Evolutionary conservation across 1,140 invertebrate genomes (phyloP).

Genomic region (Cheumatopsyche charites): DNA sequence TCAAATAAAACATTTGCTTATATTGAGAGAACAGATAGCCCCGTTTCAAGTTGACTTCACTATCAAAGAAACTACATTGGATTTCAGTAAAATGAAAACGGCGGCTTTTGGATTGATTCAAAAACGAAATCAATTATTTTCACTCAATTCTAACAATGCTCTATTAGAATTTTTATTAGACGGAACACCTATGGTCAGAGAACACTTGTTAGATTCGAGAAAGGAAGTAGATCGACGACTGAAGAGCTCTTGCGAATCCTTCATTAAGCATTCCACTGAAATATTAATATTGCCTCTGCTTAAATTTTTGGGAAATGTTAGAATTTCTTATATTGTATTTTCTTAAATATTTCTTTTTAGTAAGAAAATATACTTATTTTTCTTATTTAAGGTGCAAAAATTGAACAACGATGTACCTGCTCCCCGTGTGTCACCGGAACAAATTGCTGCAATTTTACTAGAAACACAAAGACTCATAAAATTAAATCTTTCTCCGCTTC

Average conservation of each 20-base stretch:
- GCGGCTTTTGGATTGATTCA: conserved; percentile 87
- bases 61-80: conserved; percentile 88
- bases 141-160: conserved; percentile 87
- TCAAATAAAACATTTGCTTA: conserved; percentile 97
- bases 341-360: conserved; percentile 5
- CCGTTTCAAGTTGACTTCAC: conserved; percentile 98
- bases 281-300: conserved; percentile 76
- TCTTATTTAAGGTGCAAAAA: conserved; percentile 35
- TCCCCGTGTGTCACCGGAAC: conserved; percentile 44
- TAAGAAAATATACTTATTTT: conserved; percentile 33
- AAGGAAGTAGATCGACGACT: conserved; percentile 93
- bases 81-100: conserved; percentile 88
- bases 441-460: conserved; percentile 65
- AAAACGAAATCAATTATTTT: conserved; percentile 85
- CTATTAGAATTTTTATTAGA: conserved; percentile 89
- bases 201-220: conserved; percentile 90
- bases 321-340: conserved; percentile 39
- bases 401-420: neutral
- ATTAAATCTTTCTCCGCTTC: conserved; percentile 77
- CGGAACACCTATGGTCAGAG: conserved; percentile 90
- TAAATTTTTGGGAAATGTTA: conserved; percentile 76
- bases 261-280: conserved; percentile 83
- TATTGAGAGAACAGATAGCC: conserved; percentile 95
- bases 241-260: conserved; percentile 88
- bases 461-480: conserved; percentile 77